Evolutionary conservation across 92 coral and sea anemone genomes (phyloP), one percentile per base, ranked within the genome.

Genomic region (Blastomussa wellsi): DNA sequence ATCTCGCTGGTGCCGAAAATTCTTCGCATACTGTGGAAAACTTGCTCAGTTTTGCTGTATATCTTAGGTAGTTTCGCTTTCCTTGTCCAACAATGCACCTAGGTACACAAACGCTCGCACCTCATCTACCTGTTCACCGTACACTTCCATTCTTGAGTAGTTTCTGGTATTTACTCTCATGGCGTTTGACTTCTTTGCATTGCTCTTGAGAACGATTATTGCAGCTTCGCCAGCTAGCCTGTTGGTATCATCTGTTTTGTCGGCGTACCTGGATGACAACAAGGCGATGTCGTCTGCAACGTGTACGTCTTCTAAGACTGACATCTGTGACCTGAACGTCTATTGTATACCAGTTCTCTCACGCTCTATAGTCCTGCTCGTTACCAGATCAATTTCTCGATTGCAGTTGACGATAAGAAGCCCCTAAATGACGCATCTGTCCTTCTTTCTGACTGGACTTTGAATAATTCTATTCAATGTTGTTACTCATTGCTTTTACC

Each of bases 261-360:
- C n/a, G 48, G 19, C 47, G 48, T 37, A 71, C n/a, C 76, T 71
- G 48, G 42, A 32, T 35, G 76, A 71, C 76, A 71, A 71, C 48
- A 71, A 71, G 49, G 76, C 47, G 48, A 71, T 71, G 76, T 71
- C 47, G 76, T 71, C 76, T 71, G 76, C 76, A 37, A 71, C 33
- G 76, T 71, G 47, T n/a, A n/a, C n/a, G 17, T 35, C 44, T 71
- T 71, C 76, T 14, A 71, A 35, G 44, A 71, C 49, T n/a, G n/a
- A n/a, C n/a, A n/a, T n/a, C n/a, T n/a, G n/a, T n/a, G n/a, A n/a
- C n/a, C n/a, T n/a, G n/a, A n/a, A n/a, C n/a, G n/a, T n/a, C n/a
- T n/a, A n/a, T n/a, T 19, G 1, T 16, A 31, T 31, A 11, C 76
- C 42, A 31, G 41, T 35, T 71, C 76, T 71, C 5, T 19, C 33